Base-by-base conservation (phyloP, 2,113 vertebrate genomes). In the Lophotis ruficrista region DNA sequence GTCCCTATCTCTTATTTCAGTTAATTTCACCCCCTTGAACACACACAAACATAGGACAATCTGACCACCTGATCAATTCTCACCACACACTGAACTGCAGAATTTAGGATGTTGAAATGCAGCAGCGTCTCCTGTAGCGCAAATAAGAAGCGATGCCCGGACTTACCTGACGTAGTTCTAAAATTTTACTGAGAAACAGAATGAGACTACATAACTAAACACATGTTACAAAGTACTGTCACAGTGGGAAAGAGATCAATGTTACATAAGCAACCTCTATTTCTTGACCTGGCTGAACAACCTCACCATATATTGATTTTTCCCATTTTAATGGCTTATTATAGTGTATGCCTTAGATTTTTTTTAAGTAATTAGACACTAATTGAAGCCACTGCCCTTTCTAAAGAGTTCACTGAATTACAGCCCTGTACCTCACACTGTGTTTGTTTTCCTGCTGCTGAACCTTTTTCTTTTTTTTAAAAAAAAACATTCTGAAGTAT, bases 231-330 rank as follows among this genome's bases (percentile, higher is more conserved):
- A 61, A 76, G 61, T 50, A 53, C 81, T 57, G 61, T 41, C 92
- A 90, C 91, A 89, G 84, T 62, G 87, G 61, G 65, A 78, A 82
- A 91, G 65, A 91, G 77, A 94, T 91, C 91, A 70, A 19, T 0
- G 0, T 95, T 96, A 94, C 30, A 94, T 94, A 96, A 95, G 91
- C 77, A 97, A 91, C 83, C 92, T 95, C 89, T 79, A 51, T 82
- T 96, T 85, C 96, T 96, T 95, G 92, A 97, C 89, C 90, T 94
- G 92, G 93, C 92, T 93, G 66, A 92, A 84, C 43, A 93, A 92
- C 65, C 65, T 92, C 89, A 89, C 91, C 73, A 65, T 87, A 53
- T 84, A 96, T 95, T 90, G 92, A 96, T 96, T 92, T 91, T 84
- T 76, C 83, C 61, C 76, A 72, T 92, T 95, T 95, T 87, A 92